A percentile compares a stretch with the other conserved stretches of the same genome.
Conservation (phyloP, 2,888 invertebrate species). For the Xestia xanthographa region DNA sequence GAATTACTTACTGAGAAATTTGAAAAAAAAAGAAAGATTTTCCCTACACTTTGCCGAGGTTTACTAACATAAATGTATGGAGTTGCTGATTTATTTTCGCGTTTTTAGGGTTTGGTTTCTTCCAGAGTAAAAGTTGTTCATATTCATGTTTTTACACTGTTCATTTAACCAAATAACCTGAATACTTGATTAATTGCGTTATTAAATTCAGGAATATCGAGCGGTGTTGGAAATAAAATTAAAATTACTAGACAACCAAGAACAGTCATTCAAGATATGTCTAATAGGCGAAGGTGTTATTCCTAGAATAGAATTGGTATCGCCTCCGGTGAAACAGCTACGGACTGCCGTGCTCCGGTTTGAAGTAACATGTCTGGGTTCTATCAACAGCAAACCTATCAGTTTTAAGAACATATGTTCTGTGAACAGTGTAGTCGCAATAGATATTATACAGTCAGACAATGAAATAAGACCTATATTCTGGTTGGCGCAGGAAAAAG, state of each 20-base stretch:
- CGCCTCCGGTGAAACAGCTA: constrained; percentile 76
- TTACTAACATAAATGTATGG: neutral
- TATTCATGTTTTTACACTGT: too few species aligned
- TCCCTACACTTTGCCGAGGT: neutral
- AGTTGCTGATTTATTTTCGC: neutral
- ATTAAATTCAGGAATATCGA: constrained; percentile 82
- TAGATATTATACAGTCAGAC: constrained; percentile 72
- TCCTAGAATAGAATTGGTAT: constrained; percentile 81
- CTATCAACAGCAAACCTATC: constrained; percentile 77
- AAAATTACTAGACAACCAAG: constrained; percentile 82
- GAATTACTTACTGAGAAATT: neutral
- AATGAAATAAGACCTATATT: constrained; percentile 80
- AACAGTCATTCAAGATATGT: constrained; percentile 84
- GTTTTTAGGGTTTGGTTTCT: neutral
- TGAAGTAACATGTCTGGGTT: constrained; percentile 86
- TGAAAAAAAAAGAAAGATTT: neutral
- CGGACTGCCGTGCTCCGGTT: constrained; percentile 77
- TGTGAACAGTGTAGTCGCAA: constrained; percentile 76
- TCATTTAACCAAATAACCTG: neutral
- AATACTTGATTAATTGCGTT: neutral
- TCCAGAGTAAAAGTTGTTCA: neutral
- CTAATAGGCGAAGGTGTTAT: constrained; percentile 87
- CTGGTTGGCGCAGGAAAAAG: constrained; percentile 75
- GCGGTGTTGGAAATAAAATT: constrained; percentile 85
- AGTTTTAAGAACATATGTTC: constrained; percentile 82